phyloP scores from a whole-genome alignment of 2,888 invertebrate genomes.

The Anorthoa munda region DNA sequence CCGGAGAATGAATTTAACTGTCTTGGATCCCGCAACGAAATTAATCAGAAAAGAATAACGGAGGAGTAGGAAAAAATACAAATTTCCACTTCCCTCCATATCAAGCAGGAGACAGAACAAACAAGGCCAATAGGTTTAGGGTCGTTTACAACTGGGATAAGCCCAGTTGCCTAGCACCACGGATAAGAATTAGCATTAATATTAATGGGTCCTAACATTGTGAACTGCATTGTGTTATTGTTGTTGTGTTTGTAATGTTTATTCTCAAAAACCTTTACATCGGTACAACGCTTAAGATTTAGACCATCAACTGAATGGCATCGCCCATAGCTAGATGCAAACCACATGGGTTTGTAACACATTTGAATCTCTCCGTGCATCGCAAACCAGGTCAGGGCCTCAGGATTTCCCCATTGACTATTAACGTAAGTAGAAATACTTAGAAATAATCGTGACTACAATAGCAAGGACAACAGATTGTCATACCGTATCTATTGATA shows the following conservation, averaged over 20 bases:
- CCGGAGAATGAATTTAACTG: too few relatives aligned
- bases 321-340: background rate
- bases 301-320: background rate
- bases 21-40: too few relatives aligned
- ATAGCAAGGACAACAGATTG: background rate
- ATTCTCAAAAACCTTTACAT: background rate
- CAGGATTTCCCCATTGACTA: constrained; percentile 26
- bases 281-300: background rate
- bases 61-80: too few relatives aligned
- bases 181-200: too few relatives aligned
- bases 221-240: too few relatives aligned
- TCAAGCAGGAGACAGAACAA: too few relatives aligned
- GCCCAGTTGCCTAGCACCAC: too few relatives aligned
- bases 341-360: background rate
- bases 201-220: too few relatives aligned
- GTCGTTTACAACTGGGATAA: too few relatives aligned
- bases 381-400: constrained; percentile 40
- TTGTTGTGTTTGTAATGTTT: background rate
- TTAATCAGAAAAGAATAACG: too few relatives aligned
- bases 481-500: background rate
- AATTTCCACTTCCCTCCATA: too few relatives aligned
- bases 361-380: constrained; percentile 16
- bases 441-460: constrained; percentile 1
- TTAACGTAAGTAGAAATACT: constrained; percentile 23
- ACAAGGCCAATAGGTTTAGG: too few relatives aligned